Evolutionary conservation across 1,140 invertebrate species (phyloP), one percentile per base, ranked within the genome.

Genomic region (Callitettix versicolor): DNA sequence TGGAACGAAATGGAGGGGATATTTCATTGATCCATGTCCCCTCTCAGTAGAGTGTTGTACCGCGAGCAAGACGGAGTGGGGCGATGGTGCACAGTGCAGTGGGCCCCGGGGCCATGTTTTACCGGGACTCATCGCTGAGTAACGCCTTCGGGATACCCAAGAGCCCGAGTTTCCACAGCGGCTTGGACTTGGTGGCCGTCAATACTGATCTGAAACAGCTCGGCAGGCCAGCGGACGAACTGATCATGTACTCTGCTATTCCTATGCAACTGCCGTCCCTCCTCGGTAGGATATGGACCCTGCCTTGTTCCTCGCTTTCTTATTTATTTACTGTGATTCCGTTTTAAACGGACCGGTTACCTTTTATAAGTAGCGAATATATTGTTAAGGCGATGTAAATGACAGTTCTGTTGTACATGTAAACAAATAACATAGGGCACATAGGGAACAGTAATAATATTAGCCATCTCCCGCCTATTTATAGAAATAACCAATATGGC

Each of bases 121-220:
- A 49, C 46, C 59, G 36, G 55, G 26, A 30, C 26, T 30, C 26
- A 30, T 30, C 55, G 47, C 49, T 43, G n/a, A 55, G 49, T 12
- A 33, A 56, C 15, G 41, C 74, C 49, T 70, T 81, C 64, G 83
- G 84, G 47, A 80, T 88, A 64, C 86, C 85, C 48, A 88, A 88
- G 69, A 88, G 85, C 60, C 86, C 86, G 33, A 88, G 85, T 64
- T 88, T 88, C 69, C 85, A 88, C 66, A 85, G 85, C 68, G 85
- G 84, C 26, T 72, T 88, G 55, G 86, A 88, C 65, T 77, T 84
- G 60, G 81, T 85, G 61, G 83, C 84, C 40, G 65, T 64, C 33
- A 59, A 57, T 14, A 22, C 57, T 6, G 15, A 48, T 18, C 49
- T 54, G 24, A 30, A 30, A 30, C 26, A 34, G 48, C 36, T 46